phyloP scores from a whole-genome alignment of 2,113 vertebrate genomes.

The Bufo gargarizans region DNA sequence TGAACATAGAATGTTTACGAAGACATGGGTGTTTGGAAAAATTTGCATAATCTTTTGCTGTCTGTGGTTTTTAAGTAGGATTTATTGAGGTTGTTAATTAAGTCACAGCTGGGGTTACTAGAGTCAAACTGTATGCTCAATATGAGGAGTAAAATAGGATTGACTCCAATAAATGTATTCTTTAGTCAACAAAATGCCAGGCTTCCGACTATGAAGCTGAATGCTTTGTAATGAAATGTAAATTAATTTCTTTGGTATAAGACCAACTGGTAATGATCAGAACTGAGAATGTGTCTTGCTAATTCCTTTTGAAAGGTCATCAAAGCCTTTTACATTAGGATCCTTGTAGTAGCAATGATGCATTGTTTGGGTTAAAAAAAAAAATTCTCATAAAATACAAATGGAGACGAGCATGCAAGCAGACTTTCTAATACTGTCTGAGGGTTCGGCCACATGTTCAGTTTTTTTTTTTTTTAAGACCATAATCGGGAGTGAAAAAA shows the following conservation, averaged over 20 bases:
- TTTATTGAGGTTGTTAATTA: conserved; percentile 81
- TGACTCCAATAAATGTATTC: conserved; percentile 69
- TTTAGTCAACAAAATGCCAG: conserved; percentile 64
- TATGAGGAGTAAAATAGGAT: conserved; percentile 71
- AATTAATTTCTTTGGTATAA: conserved; percentile 61
- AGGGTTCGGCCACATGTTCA: too few relatives aligned
- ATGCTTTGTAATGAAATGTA: conserved; percentile 61
- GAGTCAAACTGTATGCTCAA: conserved; percentile 70
- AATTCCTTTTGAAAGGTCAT: conserved; percentile 57
- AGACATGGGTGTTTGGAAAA: conserved; percentile 66
- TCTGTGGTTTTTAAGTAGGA: conserved; percentile 76
- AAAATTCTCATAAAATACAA: too few relatives aligned
- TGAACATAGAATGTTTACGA: conserved; percentile 22
- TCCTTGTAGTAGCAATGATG: not conserved
- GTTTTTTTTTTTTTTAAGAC: too few relatives aligned
- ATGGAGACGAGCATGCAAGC: too few relatives aligned
- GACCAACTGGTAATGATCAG: conserved; percentile 56
- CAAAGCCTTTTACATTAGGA: conserved; percentile 20
- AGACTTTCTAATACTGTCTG: too few relatives aligned
- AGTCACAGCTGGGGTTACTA: conserved; percentile 77
- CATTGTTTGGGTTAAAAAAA: not conserved
- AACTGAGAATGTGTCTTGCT: conserved; percentile 56
- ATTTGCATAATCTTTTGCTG: conserved; percentile 79
- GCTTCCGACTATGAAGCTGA: conserved; percentile 62
- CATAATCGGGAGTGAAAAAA: too few relatives aligned